Conservation (phyloP, 2,113 vertebrate genomes). For the Microcebus jonahi region DNA sequence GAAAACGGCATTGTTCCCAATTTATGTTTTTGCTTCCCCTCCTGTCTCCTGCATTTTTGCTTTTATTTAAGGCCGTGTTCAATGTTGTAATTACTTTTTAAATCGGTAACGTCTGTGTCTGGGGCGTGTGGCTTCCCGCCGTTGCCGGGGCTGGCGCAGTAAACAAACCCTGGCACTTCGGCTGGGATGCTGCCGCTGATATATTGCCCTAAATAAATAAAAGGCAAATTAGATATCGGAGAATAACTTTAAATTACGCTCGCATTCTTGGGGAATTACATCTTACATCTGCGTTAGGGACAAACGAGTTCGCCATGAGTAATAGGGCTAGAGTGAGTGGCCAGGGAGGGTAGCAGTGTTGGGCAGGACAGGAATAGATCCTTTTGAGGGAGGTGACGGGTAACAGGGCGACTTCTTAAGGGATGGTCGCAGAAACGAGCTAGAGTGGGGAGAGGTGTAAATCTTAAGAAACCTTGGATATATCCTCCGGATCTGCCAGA, state of each 20-base stretch:
- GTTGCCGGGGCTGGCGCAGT: not conserved
- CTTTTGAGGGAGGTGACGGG: conserved; percentile 1
- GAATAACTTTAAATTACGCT: conserved; percentile 82
- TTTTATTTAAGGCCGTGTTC: conserved; percentile 76
- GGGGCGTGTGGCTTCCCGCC: not conserved
- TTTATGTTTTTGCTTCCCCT: conserved; percentile 66
- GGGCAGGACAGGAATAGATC: conserved; percentile 11
- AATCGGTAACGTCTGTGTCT: conserved; percentile 54
- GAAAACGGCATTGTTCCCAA: conserved; percentile 46
- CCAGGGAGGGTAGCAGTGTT: not conserved
- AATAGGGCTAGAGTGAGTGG: conserved; percentile 65
- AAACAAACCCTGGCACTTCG: conserved; percentile 64
- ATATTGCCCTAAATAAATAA: conserved; percentile 79
- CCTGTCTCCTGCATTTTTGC: conserved; percentile 56
- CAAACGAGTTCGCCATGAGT: conserved; percentile 62
- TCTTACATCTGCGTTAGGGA: conserved; percentile 73
- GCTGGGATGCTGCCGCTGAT: conserved; percentile 69
- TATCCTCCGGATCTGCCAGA: not conserved
- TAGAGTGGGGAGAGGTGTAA: not conserved
- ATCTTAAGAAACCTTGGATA: not conserved
- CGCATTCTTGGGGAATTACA: conserved; percentile 76
- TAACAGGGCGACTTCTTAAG: not conserved
- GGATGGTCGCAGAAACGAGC: not conserved
- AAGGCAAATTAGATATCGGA: conserved; percentile 79
- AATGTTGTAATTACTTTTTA: conserved; percentile 76